Evolutionary conservation across 2,113 vertebrate genomes (phyloP).

Genomic region (Labeo rohita): DNA sequence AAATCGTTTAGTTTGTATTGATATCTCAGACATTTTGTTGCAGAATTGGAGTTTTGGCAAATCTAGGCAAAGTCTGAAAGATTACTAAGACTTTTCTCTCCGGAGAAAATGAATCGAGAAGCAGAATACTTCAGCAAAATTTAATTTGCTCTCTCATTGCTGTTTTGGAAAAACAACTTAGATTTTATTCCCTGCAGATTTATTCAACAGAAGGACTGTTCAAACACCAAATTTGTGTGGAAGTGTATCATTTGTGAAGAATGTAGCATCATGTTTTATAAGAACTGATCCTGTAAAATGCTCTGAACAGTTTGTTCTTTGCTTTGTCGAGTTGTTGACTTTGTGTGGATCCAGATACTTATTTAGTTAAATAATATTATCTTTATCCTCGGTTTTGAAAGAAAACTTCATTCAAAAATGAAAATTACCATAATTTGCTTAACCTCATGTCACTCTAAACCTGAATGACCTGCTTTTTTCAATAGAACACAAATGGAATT

Average conservation of each 20-base stretch:
- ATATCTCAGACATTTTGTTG: not conserved
- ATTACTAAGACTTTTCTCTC: not conserved
- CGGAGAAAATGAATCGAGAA: not conserved
- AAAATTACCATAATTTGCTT: not conserved
- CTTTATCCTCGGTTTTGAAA: not conserved
- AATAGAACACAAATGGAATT: not conserved
- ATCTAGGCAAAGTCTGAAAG: not conserved
- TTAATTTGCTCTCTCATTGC: not conserved
- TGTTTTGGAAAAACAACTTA: not conserved
- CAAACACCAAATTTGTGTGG: not conserved
- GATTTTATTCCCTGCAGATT: not conserved
- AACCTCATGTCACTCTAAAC: not conserved
- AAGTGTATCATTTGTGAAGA: not conserved
- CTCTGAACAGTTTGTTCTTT: constrained; percentile 1
- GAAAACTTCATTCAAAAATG: not conserved
- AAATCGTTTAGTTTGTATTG: not conserved
- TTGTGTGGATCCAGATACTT: not conserved
- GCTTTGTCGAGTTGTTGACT: not conserved
- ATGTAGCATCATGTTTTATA: not conserved
- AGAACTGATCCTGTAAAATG: not conserved
- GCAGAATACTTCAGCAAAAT: not conserved
- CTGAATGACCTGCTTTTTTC: not conserved
- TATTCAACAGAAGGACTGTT: not conserved
- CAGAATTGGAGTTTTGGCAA: not conserved
- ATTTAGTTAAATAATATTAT: not conserved